Evolutionary conservation across 2,888 invertebrate species (phyloP).

Genomic region (Oxystoma pomonae): DNA sequence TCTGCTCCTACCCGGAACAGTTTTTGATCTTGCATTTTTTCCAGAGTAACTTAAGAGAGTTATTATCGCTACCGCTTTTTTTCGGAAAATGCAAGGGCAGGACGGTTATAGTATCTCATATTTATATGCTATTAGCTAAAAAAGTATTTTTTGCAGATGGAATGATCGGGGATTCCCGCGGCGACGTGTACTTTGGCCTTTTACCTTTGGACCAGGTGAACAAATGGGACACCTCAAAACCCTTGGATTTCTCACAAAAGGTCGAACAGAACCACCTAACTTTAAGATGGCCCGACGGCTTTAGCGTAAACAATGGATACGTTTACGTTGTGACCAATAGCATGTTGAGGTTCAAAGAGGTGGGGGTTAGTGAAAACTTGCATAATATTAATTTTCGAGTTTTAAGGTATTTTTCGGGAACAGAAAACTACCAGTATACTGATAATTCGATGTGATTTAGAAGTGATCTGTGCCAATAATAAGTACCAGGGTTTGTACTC

Average conservation of each 20-base stretch:
- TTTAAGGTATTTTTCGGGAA: conserved; percentile 3
- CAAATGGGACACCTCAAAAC: conserved; percentile 59
- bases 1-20: no score
- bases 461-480: no score
- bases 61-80: no score
- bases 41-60: no score
- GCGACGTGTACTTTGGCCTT: conserved; percentile 62
- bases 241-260: conserved; percentile 36
- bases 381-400: conserved; percentile 8
- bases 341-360: conserved; percentile 37
- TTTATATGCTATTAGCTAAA: conserved; percentile 9
- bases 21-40: no score
- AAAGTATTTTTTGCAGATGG: conserved; percentile 65
- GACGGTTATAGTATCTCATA: no score
- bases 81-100: no score
- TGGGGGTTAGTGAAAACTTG: background rate
- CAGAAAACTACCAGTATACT: conserved; percentile 5
- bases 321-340: conserved; percentile 57
- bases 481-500: no score
- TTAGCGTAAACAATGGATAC: conserved; percentile 60
- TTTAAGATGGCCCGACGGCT: conserved; percentile 66
- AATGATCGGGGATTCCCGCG: conserved; percentile 64
- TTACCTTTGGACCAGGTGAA: conserved; percentile 64
- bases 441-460: background rate
- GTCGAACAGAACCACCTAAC: conserved; percentile 60